phyloP scores from a whole-genome alignment of 2,797 vertebrate species.

The Aselliscus stoliczkanus region DNA sequence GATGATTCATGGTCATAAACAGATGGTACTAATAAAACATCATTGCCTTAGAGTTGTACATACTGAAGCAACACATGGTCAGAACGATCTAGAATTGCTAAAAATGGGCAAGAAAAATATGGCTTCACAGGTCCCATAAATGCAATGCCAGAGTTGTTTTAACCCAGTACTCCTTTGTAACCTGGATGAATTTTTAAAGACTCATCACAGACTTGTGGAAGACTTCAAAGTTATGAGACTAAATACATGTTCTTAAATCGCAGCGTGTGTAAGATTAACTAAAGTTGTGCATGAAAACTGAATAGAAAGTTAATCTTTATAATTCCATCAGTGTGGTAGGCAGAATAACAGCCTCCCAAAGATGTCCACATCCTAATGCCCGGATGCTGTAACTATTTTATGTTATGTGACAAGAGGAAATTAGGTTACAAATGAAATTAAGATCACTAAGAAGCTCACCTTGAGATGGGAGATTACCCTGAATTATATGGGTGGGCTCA shows the following conservation, averaged over 20 bases:
- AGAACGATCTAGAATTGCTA: not conserved
- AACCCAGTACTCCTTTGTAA: not conserved
- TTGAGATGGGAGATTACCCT: not conserved
- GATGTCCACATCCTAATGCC: not conserved
- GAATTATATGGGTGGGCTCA: not conserved
- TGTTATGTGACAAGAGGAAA: not conserved
- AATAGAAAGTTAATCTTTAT: not conserved
- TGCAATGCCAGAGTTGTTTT: not conserved
- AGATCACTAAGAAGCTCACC: not conserved
- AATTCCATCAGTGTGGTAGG: not conserved
- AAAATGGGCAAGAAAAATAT: not conserved
- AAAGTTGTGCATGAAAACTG: not conserved
- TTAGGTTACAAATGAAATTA: not conserved
- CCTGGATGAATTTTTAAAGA: not conserved
- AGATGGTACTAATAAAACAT: constrained; percentile 46
- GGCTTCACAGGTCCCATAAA: not conserved
- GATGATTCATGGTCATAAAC: constrained; percentile 32
- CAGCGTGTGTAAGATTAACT: not conserved
- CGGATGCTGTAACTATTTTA: not conserved
- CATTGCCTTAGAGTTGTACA: not conserved
- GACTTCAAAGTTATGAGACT: not conserved
- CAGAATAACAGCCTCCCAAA: not conserved
- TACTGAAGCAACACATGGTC: not conserved
- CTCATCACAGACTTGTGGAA: not conserved
- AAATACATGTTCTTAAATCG: not conserved